Percentiles rank a stretch among this genome's conserved stretches.
Evolutionary conservation across 2,797 vertebrate genomes (phyloP).

Genomic region (Xenopus petersii): DNA sequence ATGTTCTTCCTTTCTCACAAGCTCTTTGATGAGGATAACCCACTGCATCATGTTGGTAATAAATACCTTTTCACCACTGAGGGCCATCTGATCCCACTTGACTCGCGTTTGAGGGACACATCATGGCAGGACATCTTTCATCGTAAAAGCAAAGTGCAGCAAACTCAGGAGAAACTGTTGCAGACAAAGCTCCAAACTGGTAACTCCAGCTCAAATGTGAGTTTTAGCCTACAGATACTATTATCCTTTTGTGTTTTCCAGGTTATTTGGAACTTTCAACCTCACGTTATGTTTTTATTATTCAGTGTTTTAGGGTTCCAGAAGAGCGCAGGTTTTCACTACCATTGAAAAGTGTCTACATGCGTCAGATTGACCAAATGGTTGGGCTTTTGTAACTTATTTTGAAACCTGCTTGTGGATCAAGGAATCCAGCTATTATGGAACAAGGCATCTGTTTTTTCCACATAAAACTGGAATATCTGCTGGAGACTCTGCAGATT

Average conservation of each 20-base stretch:
- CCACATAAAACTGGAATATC: background rate
- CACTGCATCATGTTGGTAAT: conserved; percentile 87
- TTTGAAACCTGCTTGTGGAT: background rate
- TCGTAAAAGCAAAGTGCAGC: conserved; percentile 56
- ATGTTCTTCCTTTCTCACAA: conserved; percentile 47
- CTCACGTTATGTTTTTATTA: conserved; percentile 12
- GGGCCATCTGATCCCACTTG: conserved; percentile 90
- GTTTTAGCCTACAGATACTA: conserved; percentile 17
- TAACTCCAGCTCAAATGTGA: conserved; percentile 79
- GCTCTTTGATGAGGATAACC: conserved; percentile 97
- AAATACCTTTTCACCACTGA: conserved; percentile 97
- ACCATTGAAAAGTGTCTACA: conserved; percentile 94
- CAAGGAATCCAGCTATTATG: background rate
- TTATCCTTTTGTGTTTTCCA: too few species aligned
- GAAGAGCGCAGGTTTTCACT: conserved; percentile 85
- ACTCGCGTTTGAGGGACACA: conserved; percentile 81
- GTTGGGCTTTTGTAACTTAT: conserved; percentile 85
- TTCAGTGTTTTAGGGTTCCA: conserved; percentile 88
- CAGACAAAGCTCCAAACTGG: conserved; percentile 49
- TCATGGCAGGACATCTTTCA: conserved; percentile 80
- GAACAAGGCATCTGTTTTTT: background rate
- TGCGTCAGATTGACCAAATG: conserved; percentile 98
- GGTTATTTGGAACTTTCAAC: too few species aligned
- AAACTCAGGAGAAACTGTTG: conserved; percentile 50
- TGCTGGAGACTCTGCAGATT: background rate